Conservation (phyloP, 2,113 vertebrate species). For the Condylura cristata region DNA sequence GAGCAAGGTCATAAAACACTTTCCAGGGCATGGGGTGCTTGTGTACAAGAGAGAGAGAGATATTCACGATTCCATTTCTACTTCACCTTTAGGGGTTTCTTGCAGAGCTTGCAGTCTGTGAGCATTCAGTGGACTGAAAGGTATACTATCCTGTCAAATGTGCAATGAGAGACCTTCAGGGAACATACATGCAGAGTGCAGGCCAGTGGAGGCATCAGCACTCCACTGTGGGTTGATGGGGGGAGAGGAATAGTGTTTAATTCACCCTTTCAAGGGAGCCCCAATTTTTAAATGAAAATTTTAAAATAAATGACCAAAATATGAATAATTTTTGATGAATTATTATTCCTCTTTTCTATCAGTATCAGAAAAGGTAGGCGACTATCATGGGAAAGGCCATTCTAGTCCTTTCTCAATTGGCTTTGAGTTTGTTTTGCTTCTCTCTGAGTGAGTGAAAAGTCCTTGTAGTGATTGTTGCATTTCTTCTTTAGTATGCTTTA, state of each 20-base stretch:
- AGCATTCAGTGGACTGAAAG: neutral
- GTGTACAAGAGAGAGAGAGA: too few relatives aligned
- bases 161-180: neutral
- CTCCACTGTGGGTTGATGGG: accelerated
- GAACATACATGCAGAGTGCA: too few relatives aligned
- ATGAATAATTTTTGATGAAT: neutral
- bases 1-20: neutral
- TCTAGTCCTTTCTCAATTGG: neutral
- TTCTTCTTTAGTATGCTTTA: neutral
- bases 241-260: neutral
- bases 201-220: neutral
- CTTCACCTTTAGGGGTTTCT: neutral
- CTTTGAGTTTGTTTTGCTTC: neutral
- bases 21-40: neutral
- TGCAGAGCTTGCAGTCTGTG: neutral
- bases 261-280: neutral
- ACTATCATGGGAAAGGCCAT: neutral
- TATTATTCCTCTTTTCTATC: neutral
- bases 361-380: neutral
- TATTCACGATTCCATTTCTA: too few relatives aligned
- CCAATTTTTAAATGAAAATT: neutral
- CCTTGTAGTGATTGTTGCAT: neutral
- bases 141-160: neutral
- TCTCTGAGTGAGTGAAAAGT: neutral
- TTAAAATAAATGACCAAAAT: neutral